These are phyloP conservation scores for Thamnaconus septentrionalis DNA, from an alignment of 2,113 vertebrate species.

Conservation along the genomic window DNA sequence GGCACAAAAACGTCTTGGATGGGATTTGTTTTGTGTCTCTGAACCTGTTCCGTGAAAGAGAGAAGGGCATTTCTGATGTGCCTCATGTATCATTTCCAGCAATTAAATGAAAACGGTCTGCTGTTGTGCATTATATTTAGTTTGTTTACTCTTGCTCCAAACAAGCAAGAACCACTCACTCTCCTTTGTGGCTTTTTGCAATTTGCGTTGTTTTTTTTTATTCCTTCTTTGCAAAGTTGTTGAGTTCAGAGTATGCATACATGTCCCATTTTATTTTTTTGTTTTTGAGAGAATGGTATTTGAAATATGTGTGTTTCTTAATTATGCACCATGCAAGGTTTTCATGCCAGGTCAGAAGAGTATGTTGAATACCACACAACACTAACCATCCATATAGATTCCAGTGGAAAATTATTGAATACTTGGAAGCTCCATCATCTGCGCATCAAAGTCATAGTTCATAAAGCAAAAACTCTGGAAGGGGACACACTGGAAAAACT, in stretches of 20 bases:
- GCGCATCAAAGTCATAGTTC: too few species aligned
- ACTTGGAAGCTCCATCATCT: too few species aligned
- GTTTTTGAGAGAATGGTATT: too few species aligned
- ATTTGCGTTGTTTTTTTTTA: conserved; percentile 35
- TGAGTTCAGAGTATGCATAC: conserved; percentile 4
- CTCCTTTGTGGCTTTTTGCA: conserved; percentile 17
- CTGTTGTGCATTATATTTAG: conserved; percentile 45
- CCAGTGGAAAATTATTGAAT: too few species aligned
- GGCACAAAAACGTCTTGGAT: conserved; percentile 16
- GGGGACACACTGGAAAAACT: too few species aligned
- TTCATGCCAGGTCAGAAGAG: too few species aligned
- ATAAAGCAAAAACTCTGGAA: too few species aligned
- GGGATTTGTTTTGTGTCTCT: conserved; percentile 18
- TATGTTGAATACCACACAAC: too few species aligned
- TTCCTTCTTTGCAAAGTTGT: conserved; percentile 30
- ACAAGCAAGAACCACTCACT: conserved; percentile 51
- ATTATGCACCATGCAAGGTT: too few species aligned
- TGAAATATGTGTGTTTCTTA: too few species aligned
- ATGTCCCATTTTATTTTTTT: too few species aligned
- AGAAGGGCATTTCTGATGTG: conserved; percentile 14
- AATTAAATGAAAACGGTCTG: conserved; percentile 53
- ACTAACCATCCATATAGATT: too few species aligned
- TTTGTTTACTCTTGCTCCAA: conserved; percentile 52
- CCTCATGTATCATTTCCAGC: conserved; percentile 37
- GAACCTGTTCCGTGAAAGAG: conserved; percentile 52